A percentile compares a stretch with the other conserved stretches of the same genome.
phyloP scores from a whole-genome alignment of 2,888 invertebrate genomes.

The Palloptera scutellata region DNA sequence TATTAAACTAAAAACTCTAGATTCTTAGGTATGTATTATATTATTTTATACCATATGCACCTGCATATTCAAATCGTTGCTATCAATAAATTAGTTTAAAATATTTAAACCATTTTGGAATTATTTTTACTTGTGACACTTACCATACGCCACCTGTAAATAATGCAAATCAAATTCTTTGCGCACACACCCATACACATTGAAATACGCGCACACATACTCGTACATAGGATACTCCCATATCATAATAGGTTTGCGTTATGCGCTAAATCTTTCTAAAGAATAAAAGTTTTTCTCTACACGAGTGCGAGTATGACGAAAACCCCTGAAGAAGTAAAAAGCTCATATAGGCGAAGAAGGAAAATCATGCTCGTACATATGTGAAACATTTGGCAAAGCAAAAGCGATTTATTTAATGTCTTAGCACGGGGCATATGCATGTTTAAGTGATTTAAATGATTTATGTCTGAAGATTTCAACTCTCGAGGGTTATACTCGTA shows the following conservation, averaged over 20 bases:
- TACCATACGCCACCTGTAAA: conserved; percentile 52
- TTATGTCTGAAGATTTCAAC: conserved; percentile 58
- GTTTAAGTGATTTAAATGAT: conserved; percentile 65
- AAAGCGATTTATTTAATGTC: conserved; percentile 63
- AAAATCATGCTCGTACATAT: conserved; percentile 48
- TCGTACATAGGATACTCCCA: not conserved
- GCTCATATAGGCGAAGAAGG: conserved; percentile 30
- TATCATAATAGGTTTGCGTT: no score
- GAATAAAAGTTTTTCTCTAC: not conserved
- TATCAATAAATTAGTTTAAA: conserved; percentile 20
- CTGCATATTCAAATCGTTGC: not conserved
- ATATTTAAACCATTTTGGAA: conserved; percentile 14
- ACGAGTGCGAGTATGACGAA: not conserved
- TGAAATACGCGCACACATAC: not conserved
- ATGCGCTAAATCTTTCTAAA: no score
- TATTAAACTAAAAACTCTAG: no score
- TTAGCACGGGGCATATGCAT: conserved; percentile 54
- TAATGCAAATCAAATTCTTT: conserved; percentile 36
- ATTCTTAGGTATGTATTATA: no score
- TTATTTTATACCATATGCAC: no score
- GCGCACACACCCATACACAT: not conserved
- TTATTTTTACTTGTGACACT: conserved; percentile 40
- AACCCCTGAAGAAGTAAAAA: no score
- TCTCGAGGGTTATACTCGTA: conserved; percentile 55
- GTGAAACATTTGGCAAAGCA: conserved; percentile 61